These are phyloP conservation scores for Pseudopipra pipra DNA, from an alignment of 2,113 vertebrate genomes.

Conservation along the genomic window DNA sequence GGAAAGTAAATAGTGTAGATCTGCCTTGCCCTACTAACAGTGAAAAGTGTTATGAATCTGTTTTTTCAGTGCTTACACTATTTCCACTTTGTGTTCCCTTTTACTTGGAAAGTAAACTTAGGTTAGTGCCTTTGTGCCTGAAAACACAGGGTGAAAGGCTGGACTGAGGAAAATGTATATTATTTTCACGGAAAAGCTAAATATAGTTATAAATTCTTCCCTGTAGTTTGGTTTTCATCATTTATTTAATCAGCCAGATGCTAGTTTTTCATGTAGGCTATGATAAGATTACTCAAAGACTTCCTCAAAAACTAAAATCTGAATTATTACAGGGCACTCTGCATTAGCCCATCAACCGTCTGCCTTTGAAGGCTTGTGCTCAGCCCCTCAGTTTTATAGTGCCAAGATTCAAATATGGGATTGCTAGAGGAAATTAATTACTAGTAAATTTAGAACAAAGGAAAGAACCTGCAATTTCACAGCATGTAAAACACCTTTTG, in stretches of 20 bases:
- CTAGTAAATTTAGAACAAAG: slow-evolving; percentile 69
- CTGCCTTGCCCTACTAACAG: background rate
- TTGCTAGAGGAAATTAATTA: slow-evolving; percentile 68
- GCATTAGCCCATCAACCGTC: background rate
- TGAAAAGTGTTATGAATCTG: background rate
- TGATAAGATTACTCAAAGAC: slow-evolving; percentile 31
- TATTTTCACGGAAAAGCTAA: background rate
- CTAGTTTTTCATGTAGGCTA: slow-evolving; percentile 13
- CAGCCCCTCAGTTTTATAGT: slow-evolving; percentile 30
- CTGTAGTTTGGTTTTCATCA: background rate
- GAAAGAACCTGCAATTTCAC: slow-evolving; percentile 62
- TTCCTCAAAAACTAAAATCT: slow-evolving; percentile 29
- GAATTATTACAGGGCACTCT: background rate
- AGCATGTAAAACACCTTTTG: slow-evolving; percentile 63
- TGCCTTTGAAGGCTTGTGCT: slow-evolving; percentile 54
- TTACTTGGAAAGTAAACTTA: background rate
- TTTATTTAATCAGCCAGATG: slow-evolving; percentile 40
- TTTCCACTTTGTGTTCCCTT: background rate
- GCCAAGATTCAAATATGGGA: slow-evolving; percentile 53
- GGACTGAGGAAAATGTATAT: background rate
- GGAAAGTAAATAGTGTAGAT: background rate
- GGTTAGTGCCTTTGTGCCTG: background rate
- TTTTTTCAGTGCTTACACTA: background rate
- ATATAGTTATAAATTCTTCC: background rate
- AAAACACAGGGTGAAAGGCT: background rate